Evolutionary conservation across 2,888 invertebrate genomes (phyloP), one percentile per base, ranked within the genome.

Genomic region (Zygaena filipendulae): DNA sequence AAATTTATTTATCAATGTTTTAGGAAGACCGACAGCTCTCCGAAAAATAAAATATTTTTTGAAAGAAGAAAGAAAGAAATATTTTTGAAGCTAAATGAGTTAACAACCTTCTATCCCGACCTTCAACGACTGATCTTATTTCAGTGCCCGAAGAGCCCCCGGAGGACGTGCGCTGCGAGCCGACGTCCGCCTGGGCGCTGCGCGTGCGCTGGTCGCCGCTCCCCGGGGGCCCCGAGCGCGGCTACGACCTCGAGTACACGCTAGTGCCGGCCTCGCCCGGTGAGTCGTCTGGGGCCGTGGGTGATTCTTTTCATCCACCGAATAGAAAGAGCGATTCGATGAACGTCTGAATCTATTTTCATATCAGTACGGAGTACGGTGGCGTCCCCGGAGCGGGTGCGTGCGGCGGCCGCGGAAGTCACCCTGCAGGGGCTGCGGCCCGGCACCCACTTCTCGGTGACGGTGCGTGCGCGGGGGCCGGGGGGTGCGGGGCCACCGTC

Each of bases 401-500:
- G 29, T 30, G 39, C 35, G 34, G 35, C 33, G 38, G 41, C 45
- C 13, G 52, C 52, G 21, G 59, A 50, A 33, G 56, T 85, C 10
- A 85, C 86, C 55, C 70, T 92, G 43, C 87, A 86, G 52, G 88
- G 87, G 1, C 70, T 94, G 42, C 84, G 86, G 46, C 88, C 91
- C 47, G 90, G 84, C 52, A 88, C 91, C 30, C 92, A 93, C 77
- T 94, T 94, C 74, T 90, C 90, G 20, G 83, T 94, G 43, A 83
- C 88, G 52, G 89, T 92, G 19, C 70, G 90, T 50, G 92, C 91
- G 13, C 91, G 87, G 50, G 88, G 88, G 1, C 83, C 85, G 27
- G 86, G 86, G 21, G 94, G 93, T 3, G 87, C 88, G 50, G 93
- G 93, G 2, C 84, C 89, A 20, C 74, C 88, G 38, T 88, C 91